Evolutionary conservation across 2,113 vertebrate species (phyloP).

Genomic region (Xiphophorus maculatus): DNA sequence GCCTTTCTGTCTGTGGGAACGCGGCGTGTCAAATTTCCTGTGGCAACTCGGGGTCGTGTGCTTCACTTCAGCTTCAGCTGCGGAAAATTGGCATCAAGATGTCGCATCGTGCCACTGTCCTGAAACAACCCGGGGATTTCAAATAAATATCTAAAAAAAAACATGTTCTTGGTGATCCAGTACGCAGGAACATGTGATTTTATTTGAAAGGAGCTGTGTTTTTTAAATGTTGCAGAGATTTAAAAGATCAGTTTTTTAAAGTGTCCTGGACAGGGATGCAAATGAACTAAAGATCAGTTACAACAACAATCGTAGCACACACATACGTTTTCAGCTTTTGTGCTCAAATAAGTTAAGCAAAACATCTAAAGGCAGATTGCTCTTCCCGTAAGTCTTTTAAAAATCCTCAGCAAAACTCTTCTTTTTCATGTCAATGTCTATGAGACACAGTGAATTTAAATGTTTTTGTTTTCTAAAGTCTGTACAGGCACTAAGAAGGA

Average conservation of each 20-base stretch:
- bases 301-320: too few relatives aligned
- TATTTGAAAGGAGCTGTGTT: not conserved
- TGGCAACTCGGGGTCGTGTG: slow-evolving; percentile 4
- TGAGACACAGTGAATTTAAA: not conserved
- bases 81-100: not conserved
- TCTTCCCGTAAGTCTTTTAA: not conserved
- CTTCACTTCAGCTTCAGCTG: not conserved
- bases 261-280: too few relatives aligned
- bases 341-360: not conserved
- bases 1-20: slow-evolving; percentile 10
- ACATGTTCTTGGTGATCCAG: not conserved
- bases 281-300: too few relatives aligned
- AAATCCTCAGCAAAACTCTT: not conserved
- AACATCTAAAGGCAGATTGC: not conserved
- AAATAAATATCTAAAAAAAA: not conserved
- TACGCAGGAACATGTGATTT: not conserved
- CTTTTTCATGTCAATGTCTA: not conserved
- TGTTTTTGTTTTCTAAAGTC: not conserved
- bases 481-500: not conserved
- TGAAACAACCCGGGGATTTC: not conserved
- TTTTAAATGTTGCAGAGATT: not conserved
- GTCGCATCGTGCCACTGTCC: not conserved
- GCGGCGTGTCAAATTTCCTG: not conserved
- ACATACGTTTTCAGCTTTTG: too few relatives aligned
- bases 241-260: not conserved